phyloP scores from a whole-genome alignment of 1,140 invertebrate species.

The Holotrichia oblita region DNA sequence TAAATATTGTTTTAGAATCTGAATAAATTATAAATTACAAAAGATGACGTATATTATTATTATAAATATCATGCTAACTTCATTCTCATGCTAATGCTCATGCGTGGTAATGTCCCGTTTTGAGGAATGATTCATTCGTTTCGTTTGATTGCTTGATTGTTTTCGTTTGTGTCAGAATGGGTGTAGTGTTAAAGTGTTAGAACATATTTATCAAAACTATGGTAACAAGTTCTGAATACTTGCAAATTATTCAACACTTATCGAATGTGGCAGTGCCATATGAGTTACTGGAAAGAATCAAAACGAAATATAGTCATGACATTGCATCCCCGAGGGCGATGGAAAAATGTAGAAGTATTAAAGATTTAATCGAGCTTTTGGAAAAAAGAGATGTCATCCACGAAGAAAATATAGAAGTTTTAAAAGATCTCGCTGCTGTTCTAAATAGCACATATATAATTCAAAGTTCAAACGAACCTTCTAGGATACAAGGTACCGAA shows the following conservation, averaged over 20 bases:
- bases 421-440: background rate
- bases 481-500: background rate
- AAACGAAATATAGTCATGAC: background rate
- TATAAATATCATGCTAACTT: background rate
- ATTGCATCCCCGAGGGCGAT: background rate
- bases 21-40: too few relatives aligned
- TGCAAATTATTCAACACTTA: background rate
- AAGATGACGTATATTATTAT: too few relatives aligned
- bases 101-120: too few relatives aligned
- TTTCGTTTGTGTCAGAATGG: too few relatives aligned
- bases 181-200: slow-evolving; percentile 12
- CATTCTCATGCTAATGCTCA: background rate
- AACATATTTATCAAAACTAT: background rate
- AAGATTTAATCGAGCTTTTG: background rate
- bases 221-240: background rate
- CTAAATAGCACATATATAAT: background rate
- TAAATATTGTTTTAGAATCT: too few relatives aligned
- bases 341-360: background rate
- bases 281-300: background rate
- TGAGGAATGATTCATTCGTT: too few relatives aligned
- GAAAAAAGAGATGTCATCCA: background rate
- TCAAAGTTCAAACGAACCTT: background rate
- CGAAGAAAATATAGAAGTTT: background rate
- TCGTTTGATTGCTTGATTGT: too few relatives aligned
- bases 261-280: background rate